These are phyloP conservation scores for Parapristionchus giblindavisi DNA, from an alignment of 2,888 invertebrate genomes.

Conservation along the genomic window DNA sequence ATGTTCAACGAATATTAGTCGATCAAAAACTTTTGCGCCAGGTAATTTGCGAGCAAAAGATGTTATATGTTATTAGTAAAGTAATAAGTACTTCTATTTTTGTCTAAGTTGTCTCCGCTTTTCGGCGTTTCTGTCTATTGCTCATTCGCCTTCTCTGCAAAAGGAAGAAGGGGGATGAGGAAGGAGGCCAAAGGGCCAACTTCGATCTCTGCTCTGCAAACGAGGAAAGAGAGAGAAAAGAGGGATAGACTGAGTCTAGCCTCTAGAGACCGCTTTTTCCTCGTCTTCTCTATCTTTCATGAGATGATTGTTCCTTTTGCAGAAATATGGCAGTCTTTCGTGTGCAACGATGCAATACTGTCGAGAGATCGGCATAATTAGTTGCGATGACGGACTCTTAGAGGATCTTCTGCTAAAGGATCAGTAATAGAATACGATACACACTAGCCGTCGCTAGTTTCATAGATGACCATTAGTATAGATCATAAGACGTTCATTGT, in stretches of 20 bases:
- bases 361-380: constrained; percentile 50
- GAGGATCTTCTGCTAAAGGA: constrained; percentile 51
- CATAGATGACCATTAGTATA: too few species aligned
- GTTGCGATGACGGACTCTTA: constrained; percentile 45
- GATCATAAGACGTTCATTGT: too few species aligned
- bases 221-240: neutral
- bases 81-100: too few species aligned
- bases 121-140: too few species aligned
- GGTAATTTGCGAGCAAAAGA: too few species aligned
- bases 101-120: too few species aligned
- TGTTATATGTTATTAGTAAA: too few species aligned
- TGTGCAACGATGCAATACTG: constrained; percentile 44
- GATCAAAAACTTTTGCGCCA: too few species aligned
- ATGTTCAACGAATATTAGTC: too few species aligned
- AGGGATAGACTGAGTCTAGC: neutral
- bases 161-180: neutral
- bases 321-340: constrained; percentile 32
- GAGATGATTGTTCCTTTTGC: neutral
- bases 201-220: neutral
- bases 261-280: too few species aligned
- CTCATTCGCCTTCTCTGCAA: neutral
- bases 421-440: constrained; percentile 6
- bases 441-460: too few species aligned
- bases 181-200: neutral
- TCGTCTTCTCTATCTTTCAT: neutral